Evolutionary conservation across 2,113 vertebrate genomes (phyloP).

Genomic region (Chelonoidis abingdonii): DNA sequence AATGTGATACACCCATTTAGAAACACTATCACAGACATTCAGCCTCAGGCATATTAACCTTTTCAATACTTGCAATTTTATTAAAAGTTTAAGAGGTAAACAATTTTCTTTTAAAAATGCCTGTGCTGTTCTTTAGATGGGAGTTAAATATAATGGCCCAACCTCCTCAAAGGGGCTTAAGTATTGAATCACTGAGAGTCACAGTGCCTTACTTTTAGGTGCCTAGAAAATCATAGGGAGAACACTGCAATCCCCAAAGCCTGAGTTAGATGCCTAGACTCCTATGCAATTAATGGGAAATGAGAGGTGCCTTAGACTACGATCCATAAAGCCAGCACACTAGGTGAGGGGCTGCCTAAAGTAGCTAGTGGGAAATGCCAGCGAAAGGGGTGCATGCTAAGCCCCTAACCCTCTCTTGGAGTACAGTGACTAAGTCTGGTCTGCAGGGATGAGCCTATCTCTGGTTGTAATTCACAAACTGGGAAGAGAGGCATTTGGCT

Average conservation of each 20-base stretch:
- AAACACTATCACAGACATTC: not conserved
- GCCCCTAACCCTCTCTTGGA: not conserved
- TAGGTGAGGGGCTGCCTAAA: not conserved
- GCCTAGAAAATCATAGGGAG: not conserved
- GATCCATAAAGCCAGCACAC: not conserved
- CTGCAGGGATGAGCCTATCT: not conserved
- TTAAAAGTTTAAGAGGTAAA: not conserved
- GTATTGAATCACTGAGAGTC: not conserved
- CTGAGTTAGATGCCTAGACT: not conserved
- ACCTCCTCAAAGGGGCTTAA: not conserved
- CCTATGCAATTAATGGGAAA: not conserved
- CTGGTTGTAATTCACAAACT: not conserved
- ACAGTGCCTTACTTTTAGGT: not conserved
- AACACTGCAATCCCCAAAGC: not conserved
- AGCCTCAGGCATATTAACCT: slow-evolving; percentile 10
- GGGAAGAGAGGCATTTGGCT: not conserved
- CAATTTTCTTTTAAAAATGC: not conserved
- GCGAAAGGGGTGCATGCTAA: not conserved
- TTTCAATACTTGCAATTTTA: not conserved
- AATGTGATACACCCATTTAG: slow-evolving; percentile 24
- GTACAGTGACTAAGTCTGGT: not conserved
- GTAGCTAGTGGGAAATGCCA: not conserved
- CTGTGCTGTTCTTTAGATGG: not conserved
- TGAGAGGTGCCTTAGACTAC: not conserved
- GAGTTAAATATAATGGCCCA: not conserved